phyloP scores from a whole-genome alignment of 2,888 invertebrate species.

The Cordilura impudica region DNA sequence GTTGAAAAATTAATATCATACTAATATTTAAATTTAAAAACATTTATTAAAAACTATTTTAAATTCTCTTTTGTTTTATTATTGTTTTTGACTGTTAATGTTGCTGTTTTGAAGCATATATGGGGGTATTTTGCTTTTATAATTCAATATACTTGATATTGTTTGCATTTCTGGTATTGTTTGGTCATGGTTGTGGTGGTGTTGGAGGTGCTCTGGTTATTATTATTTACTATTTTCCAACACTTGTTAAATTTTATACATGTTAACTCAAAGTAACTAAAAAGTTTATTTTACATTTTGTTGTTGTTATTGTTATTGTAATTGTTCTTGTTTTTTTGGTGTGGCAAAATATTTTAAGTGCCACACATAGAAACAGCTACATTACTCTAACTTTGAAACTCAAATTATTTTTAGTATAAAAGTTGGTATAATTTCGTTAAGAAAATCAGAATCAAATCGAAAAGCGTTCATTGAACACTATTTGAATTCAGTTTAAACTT shows the following conservation, averaged over 20 bases:
- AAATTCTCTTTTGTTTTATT: neutral
- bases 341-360: conserved; percentile 44
- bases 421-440: conserved; percentile 74
- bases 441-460: conserved; percentile 76
- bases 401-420: conserved; percentile 72
- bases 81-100: neutral
- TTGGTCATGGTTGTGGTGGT: conserved; percentile 14
- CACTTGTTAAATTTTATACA: neutral
- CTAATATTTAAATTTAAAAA: too few species aligned
- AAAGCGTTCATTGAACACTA: conserved; percentile 74
- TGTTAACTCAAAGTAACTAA: conserved; percentile 5
- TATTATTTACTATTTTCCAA: neutral
- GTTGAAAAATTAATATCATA: too few species aligned
- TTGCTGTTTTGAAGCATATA: neutral
- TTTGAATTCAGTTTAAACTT: conserved; percentile 45
- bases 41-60: neutral
- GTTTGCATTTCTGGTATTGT: too few species aligned
- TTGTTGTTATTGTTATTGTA: neutral
- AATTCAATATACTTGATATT: neutral
- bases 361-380: conserved; percentile 25
- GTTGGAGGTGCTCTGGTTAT: conserved; percentile 32
- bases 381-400: conserved; percentile 30
- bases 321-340: conserved; percentile 45
- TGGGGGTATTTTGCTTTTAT: neutral
- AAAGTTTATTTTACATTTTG: neutral